Base-by-base conservation (phyloP, 2,113 vertebrate species). In the Thunnus maccoyii region DNA sequence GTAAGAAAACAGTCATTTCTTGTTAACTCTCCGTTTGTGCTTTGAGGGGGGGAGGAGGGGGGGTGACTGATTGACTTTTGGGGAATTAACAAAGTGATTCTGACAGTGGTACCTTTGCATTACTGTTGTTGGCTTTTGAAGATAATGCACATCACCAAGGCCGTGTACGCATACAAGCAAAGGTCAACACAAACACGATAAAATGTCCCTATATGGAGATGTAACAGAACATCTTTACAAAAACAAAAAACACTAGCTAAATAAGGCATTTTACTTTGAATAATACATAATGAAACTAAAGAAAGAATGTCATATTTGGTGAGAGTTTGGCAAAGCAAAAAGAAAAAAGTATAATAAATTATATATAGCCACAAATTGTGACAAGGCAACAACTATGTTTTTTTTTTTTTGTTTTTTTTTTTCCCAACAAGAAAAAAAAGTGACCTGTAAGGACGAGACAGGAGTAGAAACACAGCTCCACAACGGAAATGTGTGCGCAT, bases 301-400 rank as follows among this genome's bases (percentile, higher is more conserved):
- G 82, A 85, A 85, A 86, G 12, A 88, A 88, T 75, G 86, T 90
- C 74, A 70, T 94, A 93, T 94, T 95, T 95, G 95, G 94, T 94
- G 91, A 93, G 85, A 83, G 88, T 94, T 92, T 92, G 91, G 90
- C 93, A 92, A 94, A 93, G 90, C 84, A 87, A 93, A 90, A 81
- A n/a, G 83, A 82, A 66, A 86, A 82, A 11, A 47, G 79, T 61
- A 89, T 79, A 92, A 94, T 94, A 94, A 94, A 94, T 92, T 79
- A 94, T 87, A 91, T 76, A 80, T 63, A 88, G 93, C 91, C 94
- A 93, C 93, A 75, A 81, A 88, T 51, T 86, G 92, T 93, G 93
- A 94, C 94, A 95, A 95, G 94, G 94, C 94, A 94, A 94, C 92
- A 81, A 91, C 76, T 85, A 89, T 80, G 85, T 78, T 66, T 79